Base-by-base conservation (phyloP, 2,797 vertebrate genomes). In the Gambusia yucatana region DNA sequence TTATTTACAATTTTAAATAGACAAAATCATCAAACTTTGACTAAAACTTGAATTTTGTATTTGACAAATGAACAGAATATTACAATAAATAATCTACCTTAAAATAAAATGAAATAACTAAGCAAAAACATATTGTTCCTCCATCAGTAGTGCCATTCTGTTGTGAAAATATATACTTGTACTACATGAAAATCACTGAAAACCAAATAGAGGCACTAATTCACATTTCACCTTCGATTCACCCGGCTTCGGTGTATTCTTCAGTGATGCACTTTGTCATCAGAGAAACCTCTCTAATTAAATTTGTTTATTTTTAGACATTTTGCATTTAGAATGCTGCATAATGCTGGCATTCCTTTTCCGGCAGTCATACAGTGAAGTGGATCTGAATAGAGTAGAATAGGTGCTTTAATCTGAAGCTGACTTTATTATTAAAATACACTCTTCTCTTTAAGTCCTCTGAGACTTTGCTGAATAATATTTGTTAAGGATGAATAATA, bases 401-500 rank as follows among this genome's bases (percentile, higher is more conserved):
- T 87, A 89, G 90, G 75, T 83, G 91, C 89, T 93, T 94, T 91
- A 93, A 92, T 93, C 89, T 80, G 82, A 69, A 88, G 85, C 85
- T 50, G 82, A 80, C 74, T 91, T 92, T 90, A 93, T 95, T 93
- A 94, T 92, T 90, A 92, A 95, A 94, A 94, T 86, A 90, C 87
- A 87, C 84, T 87, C 72, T 55, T 79, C 85, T 87, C 78, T 80
- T 77, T 79, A 92, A 91, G 86, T 94, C 93, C 93, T 87, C 85
- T 0, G 89, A 94, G 93, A 94, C 88, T 89, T 84, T 57, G 76
- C n/a, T 80, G 92, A 92, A 94, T 94, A 94, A 95, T 94, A 94
- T 94, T 94, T 94, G 94, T 94, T 94, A 93, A 92, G 91, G 82
- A 85, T 91, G 92, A 94, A 94, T 92, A 89, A 93, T 93, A 92